Evolutionary conservation across 2,888 invertebrate genomes (phyloP), one percentile per base, ranked within the genome.

Genomic region (Tolmerus cingulatus): DNA sequence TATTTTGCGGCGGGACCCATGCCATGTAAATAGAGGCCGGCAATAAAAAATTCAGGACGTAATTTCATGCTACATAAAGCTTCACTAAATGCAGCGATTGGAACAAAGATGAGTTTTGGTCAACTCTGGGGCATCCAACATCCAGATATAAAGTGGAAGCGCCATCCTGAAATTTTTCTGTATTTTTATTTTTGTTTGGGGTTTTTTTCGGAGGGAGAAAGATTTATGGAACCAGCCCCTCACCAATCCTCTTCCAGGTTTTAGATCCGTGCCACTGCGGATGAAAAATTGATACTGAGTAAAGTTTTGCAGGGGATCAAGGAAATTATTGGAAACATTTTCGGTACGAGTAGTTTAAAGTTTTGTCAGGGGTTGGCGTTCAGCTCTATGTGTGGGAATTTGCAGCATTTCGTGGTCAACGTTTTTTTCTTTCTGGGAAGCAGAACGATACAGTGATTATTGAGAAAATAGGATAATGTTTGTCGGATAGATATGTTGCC

Each of bases 1-100:
- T 51, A 66, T 66, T 66, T 14, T 66, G 66, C 66, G 66, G 66
- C 66, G 66, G 66, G 46, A 16, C 16, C 23, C 55, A 55, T 55
- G 55, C 55, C 81, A 55, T 81, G 81, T 81, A 81, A 81, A 81
- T 81, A 81, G 81, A 55, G 30, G 66, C 30, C 81, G 19, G 81
- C 30, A 66, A 87, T 87, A 87, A 86, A 87, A 87, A 87, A 87
- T 87, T 85, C 85, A 87, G 85, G 51, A 87, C 34, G 87, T 87
- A 87, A 87, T 87, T 87, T 87, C 87, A 87, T 87, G 87, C 85
- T 66, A 87, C 87, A 87, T 87, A 86, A 87, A 87, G 86, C 85
- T 85, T 74, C 46, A 78, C 46, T 84, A 87, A 85, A 87, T 81
- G 85, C 37, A 77, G 78, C 85, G 77, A 85, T 87, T 86, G 87